Evolutionary conservation across 92 coral and sea anemone genomes (phyloP).

Genomic region (Parazoanthus darwini): DNA sequence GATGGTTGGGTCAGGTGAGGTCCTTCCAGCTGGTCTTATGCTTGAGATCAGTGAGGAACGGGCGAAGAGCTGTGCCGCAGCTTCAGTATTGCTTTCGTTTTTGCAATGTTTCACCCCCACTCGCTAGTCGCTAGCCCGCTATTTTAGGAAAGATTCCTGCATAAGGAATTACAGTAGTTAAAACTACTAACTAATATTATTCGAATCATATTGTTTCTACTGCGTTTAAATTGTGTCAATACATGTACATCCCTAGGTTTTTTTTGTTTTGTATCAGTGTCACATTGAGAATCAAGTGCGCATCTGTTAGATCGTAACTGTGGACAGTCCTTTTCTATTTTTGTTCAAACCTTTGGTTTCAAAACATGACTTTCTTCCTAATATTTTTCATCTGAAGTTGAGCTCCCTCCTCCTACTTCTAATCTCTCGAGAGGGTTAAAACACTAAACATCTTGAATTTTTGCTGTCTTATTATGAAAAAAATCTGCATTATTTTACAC

Average conservation of each 20-base stretch:
- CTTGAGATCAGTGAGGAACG: background rate
- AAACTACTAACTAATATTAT: conserved; percentile 20
- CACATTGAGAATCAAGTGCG: background rate
- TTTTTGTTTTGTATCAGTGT: background rate
- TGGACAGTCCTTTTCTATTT: background rate
- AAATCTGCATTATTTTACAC: too few species aligned
- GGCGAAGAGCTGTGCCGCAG: background rate
- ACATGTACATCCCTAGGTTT: background rate
- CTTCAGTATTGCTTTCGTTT: background rate
- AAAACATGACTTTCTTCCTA: background rate
- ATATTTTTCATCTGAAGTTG: background rate
- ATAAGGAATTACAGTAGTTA: background rate
- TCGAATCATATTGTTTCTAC: background rate
- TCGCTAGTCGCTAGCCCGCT: background rate
- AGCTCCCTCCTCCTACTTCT: background rate
- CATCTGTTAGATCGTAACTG: background rate
- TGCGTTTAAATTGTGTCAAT: background rate
- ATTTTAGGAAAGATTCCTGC: background rate
- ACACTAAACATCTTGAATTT: background rate
- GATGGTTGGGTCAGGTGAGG: background rate
- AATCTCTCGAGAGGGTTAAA: background rate
- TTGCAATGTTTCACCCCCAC: background rate
- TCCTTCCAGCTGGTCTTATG: background rate
- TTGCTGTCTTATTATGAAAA: background rate
- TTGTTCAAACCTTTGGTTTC: background rate